Percentiles rank a stretch among this genome's conserved stretches.
phyloP scores from a whole-genome alignment of 2,888 invertebrate genomes.

The Octodonta nipae region DNA sequence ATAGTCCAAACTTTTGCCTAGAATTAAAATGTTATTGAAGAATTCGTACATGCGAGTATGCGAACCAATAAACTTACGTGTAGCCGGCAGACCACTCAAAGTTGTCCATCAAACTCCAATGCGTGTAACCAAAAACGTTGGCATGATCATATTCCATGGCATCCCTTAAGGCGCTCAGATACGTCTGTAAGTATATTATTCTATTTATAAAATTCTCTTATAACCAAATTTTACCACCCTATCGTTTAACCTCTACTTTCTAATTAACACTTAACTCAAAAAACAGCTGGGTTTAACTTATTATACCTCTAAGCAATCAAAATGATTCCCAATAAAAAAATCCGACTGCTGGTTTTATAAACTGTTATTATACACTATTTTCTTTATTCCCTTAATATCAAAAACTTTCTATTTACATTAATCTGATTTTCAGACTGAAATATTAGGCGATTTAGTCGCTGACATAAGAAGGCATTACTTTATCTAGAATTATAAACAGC shows the following conservation, averaged over 20 bases:
- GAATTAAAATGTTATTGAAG: slow-evolving; percentile 3
- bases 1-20: slow-evolving; percentile 9
- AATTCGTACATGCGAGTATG: background rate
- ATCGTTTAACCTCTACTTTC: background rate
- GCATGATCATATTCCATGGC: slow-evolving; percentile 16
- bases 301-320: background rate
- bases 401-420: too few species aligned
- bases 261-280: background rate
- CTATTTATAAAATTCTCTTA: background rate
- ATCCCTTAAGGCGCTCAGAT: slow-evolving; percentile 12
- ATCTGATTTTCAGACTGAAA: too few species aligned
- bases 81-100: slow-evolving; percentile 19
- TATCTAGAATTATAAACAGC: too few species aligned
- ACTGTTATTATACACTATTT: too few species aligned
- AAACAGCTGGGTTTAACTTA: background rate
- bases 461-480: too few species aligned
- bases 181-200: slow-evolving; percentile 13
- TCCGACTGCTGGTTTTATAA: too few species aligned
- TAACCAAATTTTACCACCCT: too few species aligned
- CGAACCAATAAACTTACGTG: slow-evolving; percentile 11
- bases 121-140: slow-evolving; percentile 17
- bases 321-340: too few species aligned
- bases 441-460: too few species aligned
- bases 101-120: slow-evolving; percentile 21
- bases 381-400: too few species aligned